Conservation (phyloP, 2,113 vertebrate species). For the Geococcyx californianus region DNA sequence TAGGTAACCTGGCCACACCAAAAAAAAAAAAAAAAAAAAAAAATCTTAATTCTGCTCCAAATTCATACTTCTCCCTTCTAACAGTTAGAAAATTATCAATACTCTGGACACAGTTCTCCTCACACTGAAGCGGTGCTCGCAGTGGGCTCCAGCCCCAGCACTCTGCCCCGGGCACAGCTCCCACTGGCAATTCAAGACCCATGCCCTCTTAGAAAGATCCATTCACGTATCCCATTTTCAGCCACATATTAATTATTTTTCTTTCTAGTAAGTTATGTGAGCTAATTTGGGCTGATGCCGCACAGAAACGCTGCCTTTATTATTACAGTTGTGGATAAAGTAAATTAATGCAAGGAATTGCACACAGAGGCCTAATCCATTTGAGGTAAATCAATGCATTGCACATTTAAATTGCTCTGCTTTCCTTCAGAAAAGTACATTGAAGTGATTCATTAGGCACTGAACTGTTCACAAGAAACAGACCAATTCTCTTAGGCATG, state of each 20-base stretch:
- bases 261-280: slow-evolving; percentile 35
- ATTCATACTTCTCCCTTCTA: neutral
- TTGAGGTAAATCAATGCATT: slow-evolving; percentile 79
- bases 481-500: slow-evolving; percentile 71
- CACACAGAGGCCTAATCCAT: slow-evolving; percentile 76
- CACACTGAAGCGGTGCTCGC: too few species aligned
- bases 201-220: neutral
- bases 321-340: slow-evolving; percentile 68
- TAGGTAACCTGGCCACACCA: neutral
- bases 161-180: neutral
- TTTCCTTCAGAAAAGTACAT: slow-evolving; percentile 79
- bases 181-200: neutral
- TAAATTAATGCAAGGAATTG: slow-evolving; percentile 75
- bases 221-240: neutral
- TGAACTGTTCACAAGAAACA: slow-evolving; percentile 72
- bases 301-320: slow-evolving; percentile 42
- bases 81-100: neutral
- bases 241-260: slow-evolving; percentile 26
- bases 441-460: slow-evolving; percentile 78
- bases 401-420: slow-evolving; percentile 75
- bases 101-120: neutral
- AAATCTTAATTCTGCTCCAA: neutral
- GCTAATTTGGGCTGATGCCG: slow-evolving; percentile 24
- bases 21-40: neutral
- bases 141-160: neutral